Base-by-base conservation (phyloP, 2,113 vertebrate genomes). In the Etheostoma spectabile region DNA sequence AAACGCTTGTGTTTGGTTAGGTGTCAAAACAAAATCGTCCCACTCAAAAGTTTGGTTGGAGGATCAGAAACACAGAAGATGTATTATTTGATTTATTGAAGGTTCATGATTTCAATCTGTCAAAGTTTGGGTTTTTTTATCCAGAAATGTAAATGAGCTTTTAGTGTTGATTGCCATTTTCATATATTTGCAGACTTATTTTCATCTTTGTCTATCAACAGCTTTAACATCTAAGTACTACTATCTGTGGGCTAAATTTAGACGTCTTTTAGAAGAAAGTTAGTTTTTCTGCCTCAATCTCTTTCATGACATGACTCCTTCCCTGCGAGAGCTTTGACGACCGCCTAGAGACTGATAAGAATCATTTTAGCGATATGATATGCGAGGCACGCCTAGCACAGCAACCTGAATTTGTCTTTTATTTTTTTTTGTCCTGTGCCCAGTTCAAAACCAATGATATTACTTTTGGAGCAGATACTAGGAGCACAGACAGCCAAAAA, bases 1-100 rank as follows among this genome's bases (percentile, higher is more conserved):
- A 74, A 82, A 55, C 5, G 74, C 68, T 77, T 30, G 51, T 79
- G 83, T 84, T 82, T 92, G 51, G 89, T 85, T 85, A 83, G 33
- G 38, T 5, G 48, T 56, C 5, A 2, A 59, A 80, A 42, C 69
- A 60, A 30, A 88, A 82, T 88, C 18, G 53, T 35, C 69, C 68
- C 73, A 24, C n/a, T 78, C 63, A 15, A 0, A 42, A 48, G 69
- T 63, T 45, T 60, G 48, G 73, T 49, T 6, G 51, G 61, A 1
- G 74, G 33, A 70, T 65, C 77, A 79, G 62, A 65, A 51, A 66
- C 74, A 62, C 63, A 52, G 72, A 71, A 24, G 46, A 65, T 48
- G 57, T 48, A 52, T 83, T 77, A 73, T 77, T 70, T 8, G 42
- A 33, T 68, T 64, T 76, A 63, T 69, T 74, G 61, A 48, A 70